Conservation (phyloP, 1,140 invertebrate genomes). For the Drosophila baimaii region DNA sequence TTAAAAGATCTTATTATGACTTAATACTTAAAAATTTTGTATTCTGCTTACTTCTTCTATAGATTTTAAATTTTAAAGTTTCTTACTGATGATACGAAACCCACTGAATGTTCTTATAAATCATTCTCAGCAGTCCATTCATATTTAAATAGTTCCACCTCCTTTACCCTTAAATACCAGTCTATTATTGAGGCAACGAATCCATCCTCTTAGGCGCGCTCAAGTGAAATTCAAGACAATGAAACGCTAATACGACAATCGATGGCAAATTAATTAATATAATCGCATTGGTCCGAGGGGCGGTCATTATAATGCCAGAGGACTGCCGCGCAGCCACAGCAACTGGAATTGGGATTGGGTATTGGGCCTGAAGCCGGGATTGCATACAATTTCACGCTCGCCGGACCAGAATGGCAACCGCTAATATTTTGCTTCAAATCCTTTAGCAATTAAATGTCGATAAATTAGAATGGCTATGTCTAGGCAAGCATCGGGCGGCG, state of each 20-base stretch:
- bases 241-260: constrained; percentile 58
- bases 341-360: constrained; percentile 22
- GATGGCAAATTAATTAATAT: constrained; percentile 77
- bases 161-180: neutral
- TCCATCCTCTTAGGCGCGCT: constrained; percentile 48
- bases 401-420: constrained; percentile 56
- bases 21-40: no score
- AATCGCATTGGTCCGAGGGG: constrained; percentile 51
- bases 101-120: constrained; percentile 1
- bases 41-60: no score
- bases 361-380: constrained; percentile 20
- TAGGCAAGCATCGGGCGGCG: constrained; percentile 1
- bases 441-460: constrained; percentile 61
- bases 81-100: neutral
- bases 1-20: no score
- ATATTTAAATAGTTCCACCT: constrained; percentile 13
- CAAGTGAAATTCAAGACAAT: constrained; percentile 61
- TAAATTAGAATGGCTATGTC: constrained; percentile 55
- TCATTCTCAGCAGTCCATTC: constrained; percentile 5
- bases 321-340: constrained; percentile 1
- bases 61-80: neutral
- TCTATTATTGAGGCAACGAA: constrained; percentile 9
- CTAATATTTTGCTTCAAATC: constrained; percentile 68
- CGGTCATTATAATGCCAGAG: constrained; percentile 40
- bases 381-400: constrained; percentile 70